phyloP scores from a whole-genome alignment of 2,797 vertebrate genomes.

The Crenuchus spilurus region DNA sequence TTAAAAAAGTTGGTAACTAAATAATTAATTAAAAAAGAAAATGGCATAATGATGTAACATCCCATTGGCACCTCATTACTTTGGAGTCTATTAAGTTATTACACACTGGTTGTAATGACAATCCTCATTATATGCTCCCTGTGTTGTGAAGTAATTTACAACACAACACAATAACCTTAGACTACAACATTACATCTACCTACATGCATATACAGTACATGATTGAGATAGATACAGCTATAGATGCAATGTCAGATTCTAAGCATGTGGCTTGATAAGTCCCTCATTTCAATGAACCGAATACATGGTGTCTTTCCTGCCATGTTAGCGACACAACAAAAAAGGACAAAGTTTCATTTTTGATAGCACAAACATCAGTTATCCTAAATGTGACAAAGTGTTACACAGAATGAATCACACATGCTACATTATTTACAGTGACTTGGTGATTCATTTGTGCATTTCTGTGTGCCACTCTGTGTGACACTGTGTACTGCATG shows the following conservation, averaged over 20 bases:
- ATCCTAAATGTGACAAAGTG: background rate
- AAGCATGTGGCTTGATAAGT: background rate
- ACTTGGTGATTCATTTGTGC: background rate
- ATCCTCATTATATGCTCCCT: background rate
- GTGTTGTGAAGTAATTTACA: background rate
- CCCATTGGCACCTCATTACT: background rate
- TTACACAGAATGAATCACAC: background rate
- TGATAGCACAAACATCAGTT: background rate
- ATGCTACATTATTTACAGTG: background rate
- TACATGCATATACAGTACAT: background rate
- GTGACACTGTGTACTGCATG: constrained; percentile 8
- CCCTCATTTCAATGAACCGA: constrained; percentile 1
- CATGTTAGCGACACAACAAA: background rate
- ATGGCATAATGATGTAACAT: background rate
- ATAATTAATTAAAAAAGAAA: too few species aligned
- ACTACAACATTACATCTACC: background rate
- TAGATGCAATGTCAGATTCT: background rate
- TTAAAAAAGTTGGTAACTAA: too few species aligned
- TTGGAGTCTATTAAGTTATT: background rate
- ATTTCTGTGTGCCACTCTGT: constrained; percentile 13
- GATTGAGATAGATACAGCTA: background rate
- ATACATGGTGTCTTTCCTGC: background rate
- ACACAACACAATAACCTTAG: background rate
- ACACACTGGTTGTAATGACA: background rate
- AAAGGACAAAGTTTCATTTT: background rate